phyloP scores from a whole-genome alignment of 2,113 vertebrate species.

The Chroicocephalus ridibundus region DNA sequence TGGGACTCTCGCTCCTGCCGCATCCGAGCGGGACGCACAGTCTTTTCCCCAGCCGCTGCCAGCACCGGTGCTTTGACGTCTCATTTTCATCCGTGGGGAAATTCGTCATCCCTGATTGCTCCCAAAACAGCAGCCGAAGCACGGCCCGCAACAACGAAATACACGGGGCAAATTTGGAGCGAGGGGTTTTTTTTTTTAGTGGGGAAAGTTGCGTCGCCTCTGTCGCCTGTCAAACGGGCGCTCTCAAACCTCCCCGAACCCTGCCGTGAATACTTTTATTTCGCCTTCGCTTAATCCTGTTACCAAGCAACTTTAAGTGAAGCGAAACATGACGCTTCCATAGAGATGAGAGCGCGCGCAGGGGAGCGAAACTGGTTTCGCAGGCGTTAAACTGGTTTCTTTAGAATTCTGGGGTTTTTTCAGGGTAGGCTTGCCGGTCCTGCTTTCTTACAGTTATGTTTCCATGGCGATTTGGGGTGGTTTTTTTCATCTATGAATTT shows the following conservation, averaged over 20 bases:
- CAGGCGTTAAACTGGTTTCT: neutral
- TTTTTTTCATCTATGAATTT: neutral
- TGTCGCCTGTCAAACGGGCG: neutral
- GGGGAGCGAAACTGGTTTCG: neutral
- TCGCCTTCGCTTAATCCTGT: neutral
- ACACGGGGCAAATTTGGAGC: neutral
- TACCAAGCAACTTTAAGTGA: neutral
- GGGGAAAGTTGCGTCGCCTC: neutral
- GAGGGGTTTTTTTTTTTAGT: neutral
- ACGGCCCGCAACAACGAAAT: neutral
- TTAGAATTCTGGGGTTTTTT: rapidly evolving
- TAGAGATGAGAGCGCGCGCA: rapidly evolving
- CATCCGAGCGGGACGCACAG: rapidly evolving
- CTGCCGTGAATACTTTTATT: neutral
- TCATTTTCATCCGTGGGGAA: neutral
- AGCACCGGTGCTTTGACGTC: neutral
- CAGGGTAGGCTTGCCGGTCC: neutral
- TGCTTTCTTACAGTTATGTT: neutral
- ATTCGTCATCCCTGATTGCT: neutral
- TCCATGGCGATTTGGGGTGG: neutral
- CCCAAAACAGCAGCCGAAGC: neutral
- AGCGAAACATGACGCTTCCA: neutral
- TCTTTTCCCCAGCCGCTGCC: neutral
- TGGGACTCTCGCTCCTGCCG: neutral
- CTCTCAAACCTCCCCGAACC: neutral